A percentile compares a stretch with the other conserved stretches of the same genome.
Evolutionary conservation across 2,797 vertebrate species (phyloP).

Genomic region (Lepus townsendii): DNA sequence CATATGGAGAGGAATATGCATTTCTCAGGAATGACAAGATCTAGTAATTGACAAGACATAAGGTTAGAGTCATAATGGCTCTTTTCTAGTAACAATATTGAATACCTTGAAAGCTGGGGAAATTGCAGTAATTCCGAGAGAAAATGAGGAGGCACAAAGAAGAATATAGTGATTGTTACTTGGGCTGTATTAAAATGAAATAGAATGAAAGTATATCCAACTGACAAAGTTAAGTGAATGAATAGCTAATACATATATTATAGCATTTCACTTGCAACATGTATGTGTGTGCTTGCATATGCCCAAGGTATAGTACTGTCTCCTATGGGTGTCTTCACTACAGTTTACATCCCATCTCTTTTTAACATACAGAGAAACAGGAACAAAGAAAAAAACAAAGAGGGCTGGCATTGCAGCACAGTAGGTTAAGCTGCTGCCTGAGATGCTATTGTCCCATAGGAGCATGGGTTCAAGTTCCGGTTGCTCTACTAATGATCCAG

Average conservation of each 20-base stretch:
- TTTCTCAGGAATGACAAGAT: conserved; percentile 27
- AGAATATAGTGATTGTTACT: conserved; percentile 24
- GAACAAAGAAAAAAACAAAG: conserved; percentile 53
- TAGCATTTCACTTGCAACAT: background rate
- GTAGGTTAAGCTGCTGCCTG: too few relatives aligned
- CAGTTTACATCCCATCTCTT: conserved; percentile 18
- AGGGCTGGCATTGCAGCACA: too few relatives aligned
- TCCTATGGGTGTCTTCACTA: conserved; percentile 9
- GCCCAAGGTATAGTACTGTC: background rate
- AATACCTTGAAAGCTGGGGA: background rate
- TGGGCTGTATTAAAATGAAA: conserved; percentile 12
- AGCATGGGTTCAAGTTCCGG: too few relatives aligned
- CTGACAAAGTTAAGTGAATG: conserved; percentile 10
- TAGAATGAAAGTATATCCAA: background rate
- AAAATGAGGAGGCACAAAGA: background rate
- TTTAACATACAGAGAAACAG: conserved; percentile 31
- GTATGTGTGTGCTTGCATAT: background rate
- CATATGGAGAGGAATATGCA: background rate
- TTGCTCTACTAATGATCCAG: too few relatives aligned
- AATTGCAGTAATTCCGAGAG: background rate
- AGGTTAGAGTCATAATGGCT: background rate
- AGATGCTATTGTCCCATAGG: too few relatives aligned
- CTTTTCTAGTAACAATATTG: background rate
- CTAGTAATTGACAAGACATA: background rate
- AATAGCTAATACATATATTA: background rate